Evolutionary conservation across 2,113 vertebrate genomes (phyloP).

Genomic region (human (Homo sapiens)): GRCh38 chr2:58308501-58309000

Average conservation of each 20-base stretch:
- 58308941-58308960: not conserved
- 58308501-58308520: not conserved
- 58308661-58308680: not conserved
- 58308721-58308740: not conserved
- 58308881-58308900: not conserved
- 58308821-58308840: not conserved
- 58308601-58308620: not conserved
- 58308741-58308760: not conserved
- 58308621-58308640: not conserved
- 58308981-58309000: not conserved
- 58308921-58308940: not conserved
- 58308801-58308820: not conserved
- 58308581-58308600: not conserved
- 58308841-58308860: not conserved
- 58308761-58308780: not conserved
- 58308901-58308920: not conserved
- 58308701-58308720: not conserved
- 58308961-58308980: not conserved
- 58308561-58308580: not conserved
- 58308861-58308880: not conserved
- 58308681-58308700: not conserved
- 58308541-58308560: not conserved
- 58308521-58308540: not conserved
- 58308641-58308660: not conserved
- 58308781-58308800: not conserved